Conservation (phyloP, 2,797 vertebrate genomes). For the Gouania willdenowi region DNA sequence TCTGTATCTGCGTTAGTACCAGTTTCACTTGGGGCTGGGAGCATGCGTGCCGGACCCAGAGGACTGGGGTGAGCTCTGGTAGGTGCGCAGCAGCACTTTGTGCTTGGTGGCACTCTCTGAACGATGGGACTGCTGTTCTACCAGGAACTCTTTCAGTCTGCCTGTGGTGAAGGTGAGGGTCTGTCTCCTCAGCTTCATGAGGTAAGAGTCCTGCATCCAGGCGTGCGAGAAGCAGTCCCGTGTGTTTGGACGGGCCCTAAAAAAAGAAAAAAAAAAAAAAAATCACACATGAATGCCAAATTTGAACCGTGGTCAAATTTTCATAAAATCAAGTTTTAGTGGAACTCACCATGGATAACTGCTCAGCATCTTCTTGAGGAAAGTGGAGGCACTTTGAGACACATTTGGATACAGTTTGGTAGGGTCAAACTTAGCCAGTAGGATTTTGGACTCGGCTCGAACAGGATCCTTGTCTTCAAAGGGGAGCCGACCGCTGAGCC, state of each 20-base stretch:
- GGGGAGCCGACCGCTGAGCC: conserved; percentile 90
- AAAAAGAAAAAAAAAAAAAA: background rate
- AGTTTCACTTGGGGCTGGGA: conserved; percentile 65
- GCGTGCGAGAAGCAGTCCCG: conserved; percentile 89
- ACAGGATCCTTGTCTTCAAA: conserved; percentile 85
- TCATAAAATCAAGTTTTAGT: background rate
- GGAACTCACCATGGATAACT: conserved; percentile 87
- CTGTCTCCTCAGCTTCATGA: conserved; percentile 94
- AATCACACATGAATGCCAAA: too few relatives aligned
- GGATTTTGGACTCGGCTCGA: conserved; percentile 84
- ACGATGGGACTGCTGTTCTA: conserved; percentile 82
- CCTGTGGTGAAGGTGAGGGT: conserved; percentile 92
- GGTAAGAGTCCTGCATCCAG: conserved; percentile 95
- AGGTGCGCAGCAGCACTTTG: conserved; percentile 92
- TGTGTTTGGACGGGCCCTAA: conserved; percentile 87
- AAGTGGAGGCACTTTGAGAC: conserved; percentile 91
- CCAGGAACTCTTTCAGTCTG: conserved; percentile 90
- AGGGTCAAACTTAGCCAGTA: conserved; percentile 87
- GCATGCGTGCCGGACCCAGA: conserved; percentile 50
- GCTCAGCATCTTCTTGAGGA: conserved; percentile 89
- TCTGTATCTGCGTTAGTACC: too few relatives aligned
- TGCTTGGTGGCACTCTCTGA: conserved; percentile 85
- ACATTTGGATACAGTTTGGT: conserved; percentile 90
- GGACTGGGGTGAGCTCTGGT: conserved; percentile 73
- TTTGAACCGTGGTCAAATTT: too few relatives aligned